A percentile compares a stretch with the other conserved stretches of the same genome.
These are phyloP conservation scores for Porites evermanni DNA, from an alignment of 92 coral and sea anemone species.

Conservation along the genomic window DNA sequence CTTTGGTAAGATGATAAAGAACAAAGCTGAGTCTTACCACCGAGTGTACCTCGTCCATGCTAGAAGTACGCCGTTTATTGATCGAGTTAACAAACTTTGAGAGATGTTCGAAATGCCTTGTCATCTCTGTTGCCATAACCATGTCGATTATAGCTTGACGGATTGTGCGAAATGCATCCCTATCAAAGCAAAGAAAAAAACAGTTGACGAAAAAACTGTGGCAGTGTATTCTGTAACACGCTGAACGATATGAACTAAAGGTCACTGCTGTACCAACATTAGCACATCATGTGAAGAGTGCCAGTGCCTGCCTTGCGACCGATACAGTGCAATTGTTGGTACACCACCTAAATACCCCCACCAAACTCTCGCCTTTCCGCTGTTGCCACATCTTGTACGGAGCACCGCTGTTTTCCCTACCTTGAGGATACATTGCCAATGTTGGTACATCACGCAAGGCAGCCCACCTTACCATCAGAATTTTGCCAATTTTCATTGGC, in stretches of 20 bases:
- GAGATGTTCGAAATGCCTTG: conserved; percentile 97
- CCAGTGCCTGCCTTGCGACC: no score
- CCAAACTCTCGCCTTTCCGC: no score
- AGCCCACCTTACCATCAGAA: no score
- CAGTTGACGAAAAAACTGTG: neutral
- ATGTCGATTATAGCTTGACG: conserved; percentile 97
- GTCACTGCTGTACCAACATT: neutral
- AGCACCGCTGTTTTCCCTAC: no score
- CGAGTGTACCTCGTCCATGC: conserved; percentile 98
- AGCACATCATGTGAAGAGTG: neutral
- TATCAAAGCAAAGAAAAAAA: conserved; percentile 12
- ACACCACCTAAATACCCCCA: no score
- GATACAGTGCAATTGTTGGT: no score
- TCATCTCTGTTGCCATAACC: conserved; percentile 99
- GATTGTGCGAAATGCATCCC: conserved; percentile 95
- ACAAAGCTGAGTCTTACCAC: conserved; percentile 71
- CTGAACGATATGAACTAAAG: neutral
- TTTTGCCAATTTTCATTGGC: no score
- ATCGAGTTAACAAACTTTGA: conserved; percentile 98
- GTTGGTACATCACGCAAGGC: no score
- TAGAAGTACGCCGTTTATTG: conserved; percentile 96
- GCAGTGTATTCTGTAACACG: neutral
- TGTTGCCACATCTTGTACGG: no score
- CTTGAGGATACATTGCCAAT: no score
- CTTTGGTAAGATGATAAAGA: neutral